Base-by-base conservation (phyloP, 2,113 vertebrate species). In the Nyctereutes procyonoides region DNA sequence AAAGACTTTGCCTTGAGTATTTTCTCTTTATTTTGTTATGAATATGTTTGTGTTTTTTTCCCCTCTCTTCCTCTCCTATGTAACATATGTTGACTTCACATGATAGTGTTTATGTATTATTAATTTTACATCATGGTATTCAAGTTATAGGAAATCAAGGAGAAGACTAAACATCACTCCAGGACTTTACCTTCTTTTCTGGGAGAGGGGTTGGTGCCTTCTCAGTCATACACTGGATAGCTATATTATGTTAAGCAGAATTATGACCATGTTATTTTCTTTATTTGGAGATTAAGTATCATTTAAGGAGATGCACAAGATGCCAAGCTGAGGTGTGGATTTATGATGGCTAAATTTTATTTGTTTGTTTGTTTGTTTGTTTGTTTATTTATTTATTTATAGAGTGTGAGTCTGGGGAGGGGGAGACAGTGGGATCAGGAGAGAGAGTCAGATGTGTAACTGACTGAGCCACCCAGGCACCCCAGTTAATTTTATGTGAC, bases 31-130 rank as follows among this genome's bases (percentile, higher is more conserved):
- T 30, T 62, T 63, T 65, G n/a, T 88, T 74, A 8, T n/a, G 26
- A 86, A 81, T 74, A 28, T 6, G 35, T 48, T 32, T 93, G 38
- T 35, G 30, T 43, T 55, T 87, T 74, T 56, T 15, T 87, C 63
- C 56, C 28, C 28, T 92, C 71, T 60, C 58, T 55, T 55, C 6
- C 63, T 76, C 43, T 35, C 8, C 56, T 48, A 43, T 62, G 43
- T 67, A 88, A 56, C 13, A 43, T 88, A 8, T 65, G 28, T n/a
- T 65, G 43, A 74, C 12, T 74, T 96, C 74, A 48, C 88, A 16
- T 82, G 20, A 65, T 55, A 65, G 76, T 74, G 56, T 88, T 95
- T 92, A 63, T 43, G 48, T 73, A 28, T 95, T 95, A 30, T 79
- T 62, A 38, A 91, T 79, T 90, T 91, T 80, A 80, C 65, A 56